Conservation (phyloP, 1,140 invertebrate genomes). For the Odontomachus brunneus region DNA sequence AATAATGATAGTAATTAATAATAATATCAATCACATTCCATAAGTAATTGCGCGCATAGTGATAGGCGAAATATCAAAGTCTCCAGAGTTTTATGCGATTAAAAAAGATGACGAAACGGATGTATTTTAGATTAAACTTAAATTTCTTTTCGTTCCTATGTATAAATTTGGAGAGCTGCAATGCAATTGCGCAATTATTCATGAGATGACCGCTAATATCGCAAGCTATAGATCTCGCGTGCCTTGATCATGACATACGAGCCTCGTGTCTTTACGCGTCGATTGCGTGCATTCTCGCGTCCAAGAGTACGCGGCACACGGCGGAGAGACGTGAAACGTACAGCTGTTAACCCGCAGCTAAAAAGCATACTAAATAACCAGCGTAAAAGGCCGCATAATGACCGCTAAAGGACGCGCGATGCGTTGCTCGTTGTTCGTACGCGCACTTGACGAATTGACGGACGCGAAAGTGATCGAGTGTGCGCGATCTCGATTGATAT, state of each 20-base stretch:
- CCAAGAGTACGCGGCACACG: conserved; percentile 43
- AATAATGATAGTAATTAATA: too few species aligned
- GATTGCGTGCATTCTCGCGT: conserved; percentile 68
- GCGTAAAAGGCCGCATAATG: conserved; percentile 68
- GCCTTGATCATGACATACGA: not conserved
- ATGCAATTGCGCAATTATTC: too few species aligned
- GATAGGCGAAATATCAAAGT: too few species aligned
- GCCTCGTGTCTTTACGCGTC: conserved; percentile 21
- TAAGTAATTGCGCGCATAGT: too few species aligned
- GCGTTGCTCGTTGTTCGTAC: conserved; percentile 55
- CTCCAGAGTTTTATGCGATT: too few species aligned
- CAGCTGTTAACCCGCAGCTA: conserved; percentile 81
- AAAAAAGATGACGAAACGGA: too few species aligned
- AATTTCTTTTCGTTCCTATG: too few species aligned
- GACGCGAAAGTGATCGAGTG: conserved; percentile 11
- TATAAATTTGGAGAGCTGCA: too few species aligned
- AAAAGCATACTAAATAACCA: conserved; percentile 74
- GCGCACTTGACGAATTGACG: conserved; percentile 38
- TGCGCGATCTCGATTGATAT: conserved; percentile 48
- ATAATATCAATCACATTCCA: too few species aligned
- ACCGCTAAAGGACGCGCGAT: conserved; percentile 65
- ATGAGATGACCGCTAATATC: not conserved
- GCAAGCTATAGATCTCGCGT: not conserved
- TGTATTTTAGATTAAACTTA: too few species aligned
- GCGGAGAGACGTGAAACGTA: conserved; percentile 73